Evolutionary conservation across 2,888 invertebrate genomes (phyloP), one percentile per base, ranked within the genome.

Genomic region (Arrhopalites spinosus): DNA sequence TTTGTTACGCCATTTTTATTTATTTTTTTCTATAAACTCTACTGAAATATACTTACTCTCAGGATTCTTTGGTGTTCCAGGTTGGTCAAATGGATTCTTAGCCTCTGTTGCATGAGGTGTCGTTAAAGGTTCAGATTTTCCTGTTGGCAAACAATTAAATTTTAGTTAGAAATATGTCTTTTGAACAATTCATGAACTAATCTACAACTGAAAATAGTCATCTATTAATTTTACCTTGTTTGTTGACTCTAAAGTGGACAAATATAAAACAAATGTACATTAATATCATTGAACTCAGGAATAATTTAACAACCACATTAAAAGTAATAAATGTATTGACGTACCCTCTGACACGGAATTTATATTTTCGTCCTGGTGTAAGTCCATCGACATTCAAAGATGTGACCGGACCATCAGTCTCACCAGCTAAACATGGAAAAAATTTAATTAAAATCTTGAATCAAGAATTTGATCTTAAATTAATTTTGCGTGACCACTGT

Each of bases 21-120:
- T 17, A n/a, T 53, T 3, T 53, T 17, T 17, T 17, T 11, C n/a
- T n/a, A 17, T 53, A 53, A 53, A 15, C 8, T 7, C 8, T 11
- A 13, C 11, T 53, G 53, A n/a, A 53, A n/a, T 53, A 13, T 53
- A 8, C 3, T n/a, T n/a, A 53, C 11, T 17, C 23, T 59, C 66
- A 43, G 66, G 66, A 36, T 66, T 43, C 73, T 95, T 94, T 30
- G 94, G 94, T 83, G 91, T 91, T 68, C 90, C 89, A 15, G 93
- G 92, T 83, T 91, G 89, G 92, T 92, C 95, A 87, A 93, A 99
- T 67, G 98, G 98, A 91, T 99, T 98, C 87, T 98, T 98, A 66
- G 98, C 98, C 85, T 94, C 92, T 73, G 93, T 93, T 1, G 93
- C 89, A 85, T 94, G 92, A 2, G 91, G 89, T 0, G 95, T 93